Evolutionary conservation across 2,888 invertebrate species (phyloP), one percentile per base, ranked within the genome.

Genomic region (Coelogynopora nodosa): DNA sequence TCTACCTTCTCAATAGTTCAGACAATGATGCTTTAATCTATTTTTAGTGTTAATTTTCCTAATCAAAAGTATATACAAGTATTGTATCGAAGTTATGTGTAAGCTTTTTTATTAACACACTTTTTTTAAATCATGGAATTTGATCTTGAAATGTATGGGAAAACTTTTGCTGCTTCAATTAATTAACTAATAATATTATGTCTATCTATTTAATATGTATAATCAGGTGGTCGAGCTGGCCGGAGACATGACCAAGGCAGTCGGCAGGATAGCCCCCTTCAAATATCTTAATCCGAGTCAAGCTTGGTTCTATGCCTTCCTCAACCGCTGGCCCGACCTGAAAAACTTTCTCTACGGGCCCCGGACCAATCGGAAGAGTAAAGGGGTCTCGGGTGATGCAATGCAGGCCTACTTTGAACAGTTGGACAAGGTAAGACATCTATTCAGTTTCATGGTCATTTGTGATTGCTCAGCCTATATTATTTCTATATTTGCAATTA

Each of bases 251-350:
- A 86, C 86, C 0, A 86, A 86, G 28, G 82, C 86, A 1, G 86
- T 86, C 30, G 86, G 82, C 23, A 5, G 86, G 30, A 86, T 86
- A 29, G 86, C 86, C 5, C 86, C 86, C 0, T 86, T 86, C 27
- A 86, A 86, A 31, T 86, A 84, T 30, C 26, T 86, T 23, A 86
- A 86, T 84, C 86, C 86, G 2, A 86, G 86, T 84, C 86, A 86
- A 30, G 86, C 86, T 23, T 86, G 86, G 86, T 86, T 86, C 84
- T 86, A 86, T 86, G 86, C 86, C 0, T 86, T 86, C 84, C 31
- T 86, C 23, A 86, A 86, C 30, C 82, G 86, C 18, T 86, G 86
- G 86, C 86, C 86, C 26, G 86, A 86, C 31, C 27, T 86, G 0
- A 86, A 86, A 30, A 86, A 86, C 26, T 86, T 84, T 30, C 86